phyloP scores from a whole-genome alignment of 1,140 invertebrate genomes.

The Copidosoma floridanum region DNA sequence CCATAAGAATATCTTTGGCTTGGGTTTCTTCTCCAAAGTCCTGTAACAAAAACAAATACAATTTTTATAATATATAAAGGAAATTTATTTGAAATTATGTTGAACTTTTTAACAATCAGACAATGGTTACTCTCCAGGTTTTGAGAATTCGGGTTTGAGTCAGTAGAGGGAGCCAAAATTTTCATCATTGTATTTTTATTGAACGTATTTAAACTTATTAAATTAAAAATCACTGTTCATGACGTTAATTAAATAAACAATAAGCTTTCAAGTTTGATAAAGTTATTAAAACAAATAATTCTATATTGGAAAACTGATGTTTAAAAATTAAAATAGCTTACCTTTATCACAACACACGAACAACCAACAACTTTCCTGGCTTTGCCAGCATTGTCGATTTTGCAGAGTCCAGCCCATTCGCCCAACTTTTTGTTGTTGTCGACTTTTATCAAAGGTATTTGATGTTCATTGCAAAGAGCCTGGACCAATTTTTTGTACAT shows the following conservation, averaged over 20 bases:
- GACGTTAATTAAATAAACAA: not conserved
- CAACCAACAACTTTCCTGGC: conserved; percentile 98
- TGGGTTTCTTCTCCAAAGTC: conserved; percentile 95
- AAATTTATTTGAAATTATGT: no score
- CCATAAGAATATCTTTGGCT: conserved; percentile 87
- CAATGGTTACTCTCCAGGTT: conserved; percentile 45
- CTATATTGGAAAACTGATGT: no score
- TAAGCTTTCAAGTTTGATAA: not conserved
- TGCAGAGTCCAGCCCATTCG: conserved; percentile 98
- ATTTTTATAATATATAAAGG: conserved; percentile 21
- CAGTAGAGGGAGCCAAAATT: conserved; percentile 55
- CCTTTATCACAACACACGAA: conserved; percentile 96
- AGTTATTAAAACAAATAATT: not conserved
- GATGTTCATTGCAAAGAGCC: conserved; percentile 96
- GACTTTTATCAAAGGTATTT: conserved; percentile 95
- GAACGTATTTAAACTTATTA: not conserved
- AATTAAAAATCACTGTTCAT: no score
- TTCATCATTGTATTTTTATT: conserved; percentile 45
- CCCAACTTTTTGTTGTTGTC: conserved; percentile 98
- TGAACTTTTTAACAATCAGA: conserved; percentile 35
- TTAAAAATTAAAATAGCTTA: conserved; percentile 44
- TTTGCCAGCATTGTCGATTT: conserved; percentile 98
- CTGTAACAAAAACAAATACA: conserved; percentile 56
- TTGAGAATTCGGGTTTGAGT: conserved; percentile 53
- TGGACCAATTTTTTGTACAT: conserved; percentile 98